phyloP scores from a whole-genome alignment of 1,140 invertebrate genomes.

The Pissodes strobi region DNA sequence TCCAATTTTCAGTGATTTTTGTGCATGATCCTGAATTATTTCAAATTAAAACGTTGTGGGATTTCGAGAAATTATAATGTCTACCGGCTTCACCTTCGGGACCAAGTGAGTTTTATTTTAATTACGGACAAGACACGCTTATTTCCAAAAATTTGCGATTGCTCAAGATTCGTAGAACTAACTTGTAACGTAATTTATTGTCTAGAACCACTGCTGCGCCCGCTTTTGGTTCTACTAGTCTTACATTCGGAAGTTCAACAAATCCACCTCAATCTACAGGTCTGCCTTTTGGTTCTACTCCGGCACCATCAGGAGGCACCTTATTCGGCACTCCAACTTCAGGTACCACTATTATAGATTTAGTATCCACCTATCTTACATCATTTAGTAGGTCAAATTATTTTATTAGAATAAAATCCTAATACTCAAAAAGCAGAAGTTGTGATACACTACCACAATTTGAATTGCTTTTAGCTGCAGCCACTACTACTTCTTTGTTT shows the following conservation, averaged over 20 bases:
- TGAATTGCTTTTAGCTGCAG: not conserved
- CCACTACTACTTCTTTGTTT: not conserved
- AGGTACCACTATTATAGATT: conserved; percentile 19
- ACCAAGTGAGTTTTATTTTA: conserved; percentile 17
- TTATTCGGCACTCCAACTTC: conserved; percentile 10
- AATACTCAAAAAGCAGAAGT: not conserved
- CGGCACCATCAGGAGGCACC: not conserved
- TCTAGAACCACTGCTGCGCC: conserved; percentile 21
- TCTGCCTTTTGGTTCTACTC: conserved; percentile 7
- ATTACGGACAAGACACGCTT: not conserved
- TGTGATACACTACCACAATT: not conserved
- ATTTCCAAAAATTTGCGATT: not conserved
- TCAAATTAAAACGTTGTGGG: no score
- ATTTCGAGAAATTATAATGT: conserved; percentile 18
- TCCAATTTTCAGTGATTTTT: no score
- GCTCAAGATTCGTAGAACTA: no score
- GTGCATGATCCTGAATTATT: no score
- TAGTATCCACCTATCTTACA: conserved; percentile 8
- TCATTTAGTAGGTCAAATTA: not conserved
- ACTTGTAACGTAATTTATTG: no score
- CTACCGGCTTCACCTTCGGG: conserved; percentile 25
- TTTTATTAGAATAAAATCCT: not conserved
- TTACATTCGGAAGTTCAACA: conserved; percentile 33
- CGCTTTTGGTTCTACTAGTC: conserved; percentile 10
- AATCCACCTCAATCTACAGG: conserved; percentile 16